Evolutionary conservation across 2,113 vertebrate species (phyloP).

Genomic region (Xiphophorus maculatus): DNA sequence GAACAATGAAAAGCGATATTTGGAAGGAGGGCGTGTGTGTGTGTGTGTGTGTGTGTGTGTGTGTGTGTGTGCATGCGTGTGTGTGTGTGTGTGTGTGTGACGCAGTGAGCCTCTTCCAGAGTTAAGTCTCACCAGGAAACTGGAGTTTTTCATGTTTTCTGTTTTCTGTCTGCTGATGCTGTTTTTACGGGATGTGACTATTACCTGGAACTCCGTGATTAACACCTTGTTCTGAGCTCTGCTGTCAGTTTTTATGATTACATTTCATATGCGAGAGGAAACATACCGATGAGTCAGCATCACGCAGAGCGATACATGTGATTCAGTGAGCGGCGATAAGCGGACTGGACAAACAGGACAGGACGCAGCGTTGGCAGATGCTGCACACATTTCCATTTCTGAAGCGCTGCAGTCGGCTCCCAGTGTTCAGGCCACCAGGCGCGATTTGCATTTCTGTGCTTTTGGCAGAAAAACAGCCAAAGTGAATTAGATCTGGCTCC

Average conservation of each 20-base stretch:
- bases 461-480: not conserved
- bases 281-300: not conserved
- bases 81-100: too few species aligned
- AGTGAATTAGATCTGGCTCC: too few species aligned
- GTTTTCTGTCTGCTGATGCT: not conserved
- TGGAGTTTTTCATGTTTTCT: not conserved
- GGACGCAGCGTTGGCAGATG: conserved; percentile 5
- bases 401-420: not conserved
- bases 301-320: not conserved
- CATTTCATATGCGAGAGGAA: not conserved
- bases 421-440: conserved; percentile 3
- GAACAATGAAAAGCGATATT: not conserved
- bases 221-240: not conserved
- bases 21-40: not conserved
- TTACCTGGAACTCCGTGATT: not conserved
- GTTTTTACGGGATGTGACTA: not conserved
- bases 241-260: not conserved
- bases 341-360: not conserved
- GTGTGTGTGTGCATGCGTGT: too few species aligned
- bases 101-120: not conserved
- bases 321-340: not conserved
- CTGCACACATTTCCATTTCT: conserved; percentile 10
- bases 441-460: not conserved
- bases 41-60: too few species aligned
- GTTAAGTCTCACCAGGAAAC: not conserved